Evolutionary conservation across 2,113 vertebrate genomes (phyloP).

Genomic region (Meleagris gallopavo): DNA sequence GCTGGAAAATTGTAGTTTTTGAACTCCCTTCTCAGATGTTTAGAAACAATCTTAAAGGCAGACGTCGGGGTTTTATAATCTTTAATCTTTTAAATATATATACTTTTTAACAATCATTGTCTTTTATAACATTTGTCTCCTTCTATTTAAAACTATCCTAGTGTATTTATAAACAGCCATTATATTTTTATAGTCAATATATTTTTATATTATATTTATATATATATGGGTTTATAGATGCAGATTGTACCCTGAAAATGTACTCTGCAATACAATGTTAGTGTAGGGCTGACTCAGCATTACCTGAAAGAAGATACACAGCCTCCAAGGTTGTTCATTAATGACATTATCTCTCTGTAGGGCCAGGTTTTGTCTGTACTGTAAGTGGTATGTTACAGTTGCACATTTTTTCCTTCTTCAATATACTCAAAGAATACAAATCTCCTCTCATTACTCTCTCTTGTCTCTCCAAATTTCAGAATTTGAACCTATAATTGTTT

Average conservation of each 20-base stretch:
- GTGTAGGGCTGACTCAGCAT: neutral
- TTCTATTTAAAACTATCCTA: neutral
- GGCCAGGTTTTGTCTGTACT: neutral
- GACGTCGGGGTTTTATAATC: neutral
- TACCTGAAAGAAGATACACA: neutral
- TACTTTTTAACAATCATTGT: neutral
- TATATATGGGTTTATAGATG: neutral
- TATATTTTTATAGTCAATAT: too few relatives aligned
- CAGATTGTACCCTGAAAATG: neutral
- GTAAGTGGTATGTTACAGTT: neutral
- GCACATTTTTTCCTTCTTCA: neutral
- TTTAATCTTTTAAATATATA: neutral
- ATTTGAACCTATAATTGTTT: neutral
- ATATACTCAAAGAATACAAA: fast-evolving
- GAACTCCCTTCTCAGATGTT: neutral
- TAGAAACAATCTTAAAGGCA: neutral
- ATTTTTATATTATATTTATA: too few relatives aligned
- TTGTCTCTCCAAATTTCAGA: neutral
- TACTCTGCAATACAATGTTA: neutral
- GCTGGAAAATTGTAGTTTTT: neutral
- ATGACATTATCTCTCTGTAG: neutral
- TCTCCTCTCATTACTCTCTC: neutral
- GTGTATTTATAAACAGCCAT: neutral
- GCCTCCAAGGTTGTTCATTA: neutral
- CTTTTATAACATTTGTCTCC: neutral